A percentile compares a stretch with the other conserved stretches of the same genome.
Evolutionary conservation across 1,140 invertebrate genomes (phyloP).

Genomic region (Aphidius gifuensis): DNA sequence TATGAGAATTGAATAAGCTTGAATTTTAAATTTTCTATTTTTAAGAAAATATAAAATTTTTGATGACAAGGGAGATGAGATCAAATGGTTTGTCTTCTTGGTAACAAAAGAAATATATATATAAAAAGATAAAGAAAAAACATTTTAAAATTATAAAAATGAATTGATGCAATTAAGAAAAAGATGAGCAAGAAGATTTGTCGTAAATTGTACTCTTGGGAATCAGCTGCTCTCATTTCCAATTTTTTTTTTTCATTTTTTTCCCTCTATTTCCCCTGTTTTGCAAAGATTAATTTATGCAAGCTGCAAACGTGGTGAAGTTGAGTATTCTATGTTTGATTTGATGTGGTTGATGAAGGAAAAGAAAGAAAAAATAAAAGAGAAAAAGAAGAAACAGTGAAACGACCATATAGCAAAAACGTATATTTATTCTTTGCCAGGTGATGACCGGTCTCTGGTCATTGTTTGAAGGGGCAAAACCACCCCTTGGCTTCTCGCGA

Average conservation of each 20-base stretch:
- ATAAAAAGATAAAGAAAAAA: not conserved
- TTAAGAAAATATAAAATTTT: constrained; percentile 17
- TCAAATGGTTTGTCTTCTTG: constrained; percentile 7
- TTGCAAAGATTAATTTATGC: constrained; percentile 18
- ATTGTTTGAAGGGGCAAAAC: constrained; percentile 30
- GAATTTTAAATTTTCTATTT: constrained; percentile 1
- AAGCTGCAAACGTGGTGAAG: constrained; percentile 23
- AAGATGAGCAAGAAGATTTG: constrained; percentile 12
- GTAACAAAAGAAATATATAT: not conserved
- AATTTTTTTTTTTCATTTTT: constrained; percentile 12
- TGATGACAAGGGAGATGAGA: not conserved
- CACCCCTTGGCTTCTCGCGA: constrained; percentile 30
- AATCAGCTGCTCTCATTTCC: constrained; percentile 19
- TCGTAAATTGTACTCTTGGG: constrained; percentile 19
- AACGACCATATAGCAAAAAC: not conserved
- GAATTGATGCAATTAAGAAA: constrained; percentile 16
- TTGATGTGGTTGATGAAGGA: constrained; percentile 15
- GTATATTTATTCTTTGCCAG: constrained; percentile 38
- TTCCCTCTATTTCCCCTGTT: constrained; percentile 1
- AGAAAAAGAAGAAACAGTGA: not conserved
- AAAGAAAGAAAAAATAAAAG: too few species aligned
- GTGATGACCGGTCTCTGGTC: constrained; percentile 42
- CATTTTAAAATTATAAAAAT: not conserved
- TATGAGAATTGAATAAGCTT: too few species aligned
- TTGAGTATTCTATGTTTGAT: not conserved